Base-by-base conservation (phyloP, 2,888 invertebrate species). In the Agrotis segetum region DNA sequence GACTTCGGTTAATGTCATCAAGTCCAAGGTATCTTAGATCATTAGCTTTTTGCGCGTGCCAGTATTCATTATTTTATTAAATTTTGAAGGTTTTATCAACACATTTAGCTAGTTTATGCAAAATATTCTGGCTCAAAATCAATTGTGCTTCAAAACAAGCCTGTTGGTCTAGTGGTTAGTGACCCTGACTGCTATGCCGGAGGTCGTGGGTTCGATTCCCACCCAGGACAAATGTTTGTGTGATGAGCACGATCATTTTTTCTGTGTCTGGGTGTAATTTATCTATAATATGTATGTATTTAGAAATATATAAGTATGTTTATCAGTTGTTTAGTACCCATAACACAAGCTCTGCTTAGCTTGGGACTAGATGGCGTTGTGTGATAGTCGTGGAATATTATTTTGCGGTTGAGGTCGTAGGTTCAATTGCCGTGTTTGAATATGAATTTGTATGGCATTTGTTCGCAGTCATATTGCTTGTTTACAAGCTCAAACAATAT, bases 1-100 rank as follows among this genome's bases (percentile, higher is more conserved):
- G 74, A 74, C 75, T 64, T 71, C 46, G 13, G 55, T 16, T 40
- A 66, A 63, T 67, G 40, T 66, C 68, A 78, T 72, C 82, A 79
- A 79, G 78, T 79, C 72, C 79, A 79, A 72, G 79, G 79, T 3
- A 58, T 5, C 56, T 61, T 19, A 46, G 34, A 24, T 21, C 17
- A 67, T 61, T 1, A 78, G 16, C 34, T 56, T 61, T 50, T 77
- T 56, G 56, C 71, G 5, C 34, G 44, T 70, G 14, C 6, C 17
- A 44, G 24, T 13, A 21, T n/a, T 58, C 53, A 66, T 29, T 53
- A 53, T 19, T 47, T 5, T 24, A 49, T 44, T 13, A 21, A 0
- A 13, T n/a, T 9, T 50, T 29, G 16, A 76, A 55, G 47, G 52
- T 53, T 66, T 59, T 24, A n/a, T 29, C 7, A 50, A 34, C 13